phyloP scores from a whole-genome alignment of 2,797 vertebrate genomes.

The Steatocranus sp. region DNA sequence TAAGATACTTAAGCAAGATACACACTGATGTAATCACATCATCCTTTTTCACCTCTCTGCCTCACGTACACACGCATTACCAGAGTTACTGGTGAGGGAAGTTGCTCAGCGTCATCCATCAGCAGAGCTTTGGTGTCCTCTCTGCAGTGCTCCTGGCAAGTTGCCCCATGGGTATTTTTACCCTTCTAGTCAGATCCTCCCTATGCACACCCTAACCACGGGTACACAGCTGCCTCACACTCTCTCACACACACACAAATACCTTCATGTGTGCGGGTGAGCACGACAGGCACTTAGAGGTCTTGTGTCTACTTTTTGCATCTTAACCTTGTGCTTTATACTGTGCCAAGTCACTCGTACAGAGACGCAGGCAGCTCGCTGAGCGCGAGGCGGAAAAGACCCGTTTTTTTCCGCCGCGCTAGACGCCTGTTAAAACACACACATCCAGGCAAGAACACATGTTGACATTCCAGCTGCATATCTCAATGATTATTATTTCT shows the following conservation, averaged over 20 bases:
- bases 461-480: conserved; percentile 67
- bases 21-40: not conserved
- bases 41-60: not conserved
- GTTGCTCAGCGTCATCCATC: conserved; percentile 32
- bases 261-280: not conserved
- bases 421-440: conserved; percentile 43
- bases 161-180: conserved; percentile 54
- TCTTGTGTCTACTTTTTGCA: not conserved
- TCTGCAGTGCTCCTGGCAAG: conserved; percentile 34
- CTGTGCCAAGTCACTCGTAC: conserved; percentile 20
- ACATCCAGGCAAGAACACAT: conserved; percentile 47
- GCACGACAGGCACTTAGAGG: not conserved
- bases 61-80: not conserved
- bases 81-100: not conserved
- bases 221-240: conserved; percentile 45
- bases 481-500: conserved; percentile 67
- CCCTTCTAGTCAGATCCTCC: conserved; percentile 54
- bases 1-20: not conserved
- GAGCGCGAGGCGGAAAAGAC: conserved; percentile 14
- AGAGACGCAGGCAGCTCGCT: conserved; percentile 9
- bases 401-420: conserved; percentile 22
- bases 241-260: not conserved
- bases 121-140: conserved; percentile 61
- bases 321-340: not conserved
- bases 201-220: conserved; percentile 50